phyloP scores from a whole-genome alignment of 2,113 vertebrate genomes.

The Seriola rivoliana region DNA sequence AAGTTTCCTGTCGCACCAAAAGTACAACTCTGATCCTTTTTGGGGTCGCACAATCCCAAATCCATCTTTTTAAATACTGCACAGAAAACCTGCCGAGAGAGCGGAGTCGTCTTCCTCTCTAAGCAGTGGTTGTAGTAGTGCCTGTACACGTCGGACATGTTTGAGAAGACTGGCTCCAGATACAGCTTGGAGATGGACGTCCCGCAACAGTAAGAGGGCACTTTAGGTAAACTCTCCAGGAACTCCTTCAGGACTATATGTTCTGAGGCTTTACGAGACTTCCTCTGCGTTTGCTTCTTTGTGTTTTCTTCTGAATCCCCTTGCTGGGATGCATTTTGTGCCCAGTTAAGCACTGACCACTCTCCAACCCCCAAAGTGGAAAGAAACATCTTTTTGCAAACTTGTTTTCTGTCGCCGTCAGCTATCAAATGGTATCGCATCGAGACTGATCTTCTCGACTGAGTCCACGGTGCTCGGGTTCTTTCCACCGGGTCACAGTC shows the following conservation, averaged over 20 bases:
- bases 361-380: conserved; percentile 53
- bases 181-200: conserved; percentile 35
- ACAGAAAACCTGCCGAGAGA: conserved; percentile 65
- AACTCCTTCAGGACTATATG: conserved; percentile 52
- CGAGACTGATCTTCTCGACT: conserved; percentile 50
- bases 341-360: conserved; percentile 63
- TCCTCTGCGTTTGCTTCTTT: conserved; percentile 44
- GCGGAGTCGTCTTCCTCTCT: conserved; percentile 13
- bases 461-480: conserved; percentile 43
- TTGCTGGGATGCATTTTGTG: conserved; percentile 13
- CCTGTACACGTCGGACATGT: conserved; percentile 64
- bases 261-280: conserved; percentile 56
- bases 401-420: conserved; percentile 27
- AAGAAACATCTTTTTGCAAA: conserved; percentile 65
- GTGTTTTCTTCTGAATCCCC: conserved; percentile 12
- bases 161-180: conserved; percentile 61
- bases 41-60: conserved; percentile 41
- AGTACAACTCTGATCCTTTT: conserved; percentile 33
- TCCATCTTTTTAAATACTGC: conserved; percentile 63
- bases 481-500: conserved; percentile 53
- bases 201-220: conserved; percentile 32
- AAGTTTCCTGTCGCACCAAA: conserved; percentile 29
- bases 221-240: conserved; percentile 54
- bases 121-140: conserved; percentile 55
- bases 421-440: conserved; percentile 55